Evolutionary conservation across 1,140 invertebrate species (phyloP).

Genomic region (Lordiphosa stackelbergi): DNA sequence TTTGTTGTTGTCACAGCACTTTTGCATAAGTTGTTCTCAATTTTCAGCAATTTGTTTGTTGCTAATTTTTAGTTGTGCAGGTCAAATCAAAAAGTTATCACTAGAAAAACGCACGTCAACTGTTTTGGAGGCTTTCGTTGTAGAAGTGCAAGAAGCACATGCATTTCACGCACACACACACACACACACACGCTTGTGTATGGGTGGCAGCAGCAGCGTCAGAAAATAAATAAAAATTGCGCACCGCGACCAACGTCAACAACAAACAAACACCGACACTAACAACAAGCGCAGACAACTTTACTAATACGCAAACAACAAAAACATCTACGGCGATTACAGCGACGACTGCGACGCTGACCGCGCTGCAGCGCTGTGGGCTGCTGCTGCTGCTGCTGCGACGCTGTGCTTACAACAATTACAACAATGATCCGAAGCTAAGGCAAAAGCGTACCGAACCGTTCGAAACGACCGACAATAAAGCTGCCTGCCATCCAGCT

Average conservation of each 20-base stretch:
- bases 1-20: slow-evolving; percentile 49
- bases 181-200: slow-evolving; percentile 7
- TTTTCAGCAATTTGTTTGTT: slow-evolving; percentile 4
- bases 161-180: slow-evolving; percentile 22
- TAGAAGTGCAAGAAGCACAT: slow-evolving; percentile 40
- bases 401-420: slow-evolving; percentile 29
- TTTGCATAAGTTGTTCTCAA: slow-evolving; percentile 14
- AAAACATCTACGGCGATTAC: slow-evolving; percentile 8
- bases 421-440: slow-evolving; percentile 56
- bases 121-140: slow-evolving; percentile 22
- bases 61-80: slow-evolving; percentile 11
- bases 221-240: slow-evolving; percentile 62
- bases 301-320: slow-evolving; percentile 55
- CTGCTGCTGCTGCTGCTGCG: slow-evolving; percentile 22
- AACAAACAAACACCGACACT: slow-evolving; percentile 67
- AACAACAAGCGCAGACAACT: slow-evolving; percentile 51
- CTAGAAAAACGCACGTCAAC: slow-evolving; percentile 56
- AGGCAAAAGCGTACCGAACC: slow-evolving; percentile 65
- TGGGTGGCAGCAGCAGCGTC: slow-evolving; percentile 32
- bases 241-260: slow-evolving; percentile 70
- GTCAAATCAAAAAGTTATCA: slow-evolving; percentile 45
- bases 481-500: slow-evolving; percentile 66
- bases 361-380: slow-evolving; percentile 23
- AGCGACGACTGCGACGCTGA: slow-evolving; percentile 14
- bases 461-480: slow-evolving; percentile 73